Evolutionary conservation across 2,113 vertebrate species (phyloP).

Genomic region (Lophius piscatorius): DNA sequence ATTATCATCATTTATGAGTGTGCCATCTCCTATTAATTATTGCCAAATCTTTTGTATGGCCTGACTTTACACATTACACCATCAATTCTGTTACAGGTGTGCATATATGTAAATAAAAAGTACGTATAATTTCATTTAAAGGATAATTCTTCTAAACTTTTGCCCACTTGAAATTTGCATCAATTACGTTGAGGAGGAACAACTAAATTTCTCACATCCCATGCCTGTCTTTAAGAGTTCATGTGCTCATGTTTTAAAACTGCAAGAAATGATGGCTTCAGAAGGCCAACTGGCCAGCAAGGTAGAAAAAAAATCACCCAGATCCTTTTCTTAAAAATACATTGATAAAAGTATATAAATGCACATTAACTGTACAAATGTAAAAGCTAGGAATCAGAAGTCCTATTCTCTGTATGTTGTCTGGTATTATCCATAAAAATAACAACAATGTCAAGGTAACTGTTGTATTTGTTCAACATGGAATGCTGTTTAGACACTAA

Average conservation of each 20-base stretch:
- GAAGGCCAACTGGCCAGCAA: constrained; percentile 8
- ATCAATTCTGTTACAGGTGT: constrained; percentile 59
- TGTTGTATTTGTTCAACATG: constrained; percentile 51
- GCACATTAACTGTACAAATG: constrained; percentile 31
- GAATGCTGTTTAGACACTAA: constrained; percentile 57
- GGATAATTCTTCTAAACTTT: constrained; percentile 30
- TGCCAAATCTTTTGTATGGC: constrained; percentile 80
- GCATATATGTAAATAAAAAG: constrained; percentile 72
- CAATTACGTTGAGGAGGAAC: neutral
- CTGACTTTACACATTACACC: constrained; percentile 64
- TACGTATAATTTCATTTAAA: constrained; percentile 45
- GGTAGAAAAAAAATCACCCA: neutral
- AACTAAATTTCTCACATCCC: neutral
- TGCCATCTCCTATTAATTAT: constrained; percentile 72
- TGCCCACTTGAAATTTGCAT: constrained; percentile 8
- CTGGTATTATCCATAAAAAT: constrained; percentile 45
- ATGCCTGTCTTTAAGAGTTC: neutral
- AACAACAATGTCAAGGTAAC: constrained; percentile 61
- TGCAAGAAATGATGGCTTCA: constrained; percentile 7
- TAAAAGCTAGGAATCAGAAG: constrained; percentile 34
- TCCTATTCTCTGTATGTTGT: constrained; percentile 50
- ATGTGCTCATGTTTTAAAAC: constrained; percentile 5
- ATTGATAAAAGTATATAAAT: constrained; percentile 27
- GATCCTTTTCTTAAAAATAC: constrained; percentile 48
- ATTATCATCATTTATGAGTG: constrained; percentile 60